Conservation (phyloP, 1,140 invertebrate species). For the Condylostylus longicornis region DNA sequence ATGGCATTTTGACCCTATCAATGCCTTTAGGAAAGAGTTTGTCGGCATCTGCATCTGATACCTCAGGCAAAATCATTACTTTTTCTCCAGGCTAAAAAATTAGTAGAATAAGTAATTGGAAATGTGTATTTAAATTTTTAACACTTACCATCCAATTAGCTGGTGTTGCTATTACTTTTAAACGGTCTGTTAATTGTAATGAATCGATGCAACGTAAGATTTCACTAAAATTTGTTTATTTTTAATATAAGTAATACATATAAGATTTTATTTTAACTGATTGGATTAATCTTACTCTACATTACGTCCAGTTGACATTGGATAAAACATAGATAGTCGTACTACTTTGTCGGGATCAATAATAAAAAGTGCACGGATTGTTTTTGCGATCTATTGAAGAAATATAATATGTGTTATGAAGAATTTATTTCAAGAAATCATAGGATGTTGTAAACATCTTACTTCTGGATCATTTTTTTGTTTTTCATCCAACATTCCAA, state of each 20-base stretch:
- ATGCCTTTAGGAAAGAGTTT: conserved; percentile 59
- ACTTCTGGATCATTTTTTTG: conserved; percentile 54
- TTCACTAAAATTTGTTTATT: conserved; percentile 78
- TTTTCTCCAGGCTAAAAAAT: conserved; percentile 48
- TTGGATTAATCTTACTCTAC: conserved; percentile 55
- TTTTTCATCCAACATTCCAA: conserved; percentile 78
- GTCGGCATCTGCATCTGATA: conserved; percentile 52
- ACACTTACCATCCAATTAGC: conserved; percentile 68
- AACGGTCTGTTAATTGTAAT: conserved; percentile 59
- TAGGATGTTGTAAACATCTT: no score
- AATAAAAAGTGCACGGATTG: conserved; percentile 72
- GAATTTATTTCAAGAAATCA: no score
- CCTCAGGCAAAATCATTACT: conserved; percentile 67
- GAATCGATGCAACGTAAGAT: conserved; percentile 79
- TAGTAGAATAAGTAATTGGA: conserved; percentile 17
- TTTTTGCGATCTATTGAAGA: no score
- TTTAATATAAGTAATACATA: not conserved
- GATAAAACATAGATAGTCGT: conserved; percentile 77
- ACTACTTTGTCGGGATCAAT: conserved; percentile 70
- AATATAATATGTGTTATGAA: no score
- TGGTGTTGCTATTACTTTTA: conserved; percentile 64
- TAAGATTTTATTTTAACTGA: not conserved
- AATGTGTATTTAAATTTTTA: not conserved
- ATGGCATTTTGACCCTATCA: conserved; percentile 54
- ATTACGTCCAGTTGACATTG: conserved; percentile 79